These are phyloP conservation scores for Crenichthys baileyi DNA, from an alignment of 2,797 vertebrate species.

Conservation along the genomic window DNA sequence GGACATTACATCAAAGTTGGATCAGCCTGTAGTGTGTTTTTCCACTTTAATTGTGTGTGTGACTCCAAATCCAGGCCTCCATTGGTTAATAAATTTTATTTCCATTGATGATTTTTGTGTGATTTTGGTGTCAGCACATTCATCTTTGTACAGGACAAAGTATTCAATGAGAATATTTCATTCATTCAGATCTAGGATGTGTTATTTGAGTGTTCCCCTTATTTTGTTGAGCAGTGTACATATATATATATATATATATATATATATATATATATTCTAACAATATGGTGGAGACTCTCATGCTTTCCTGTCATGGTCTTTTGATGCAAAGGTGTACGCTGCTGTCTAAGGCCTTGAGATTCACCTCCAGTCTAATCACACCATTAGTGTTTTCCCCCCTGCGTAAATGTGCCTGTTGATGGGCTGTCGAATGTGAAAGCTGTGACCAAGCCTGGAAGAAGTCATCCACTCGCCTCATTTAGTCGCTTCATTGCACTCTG, in stretches of 20 bases:
- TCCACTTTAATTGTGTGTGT: too few species aligned
- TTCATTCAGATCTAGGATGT: too few species aligned
- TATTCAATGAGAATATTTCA: too few species aligned
- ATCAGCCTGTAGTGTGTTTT: too few species aligned
- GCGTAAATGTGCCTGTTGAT: conserved; percentile 78
- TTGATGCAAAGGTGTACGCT: conserved; percentile 57
- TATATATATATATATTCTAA: background rate
- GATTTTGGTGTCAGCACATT: too few species aligned
- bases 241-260: background rate
- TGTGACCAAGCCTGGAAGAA: conserved; percentile 70
- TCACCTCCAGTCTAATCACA: conserved; percentile 75
- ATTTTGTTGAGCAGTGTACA: too few species aligned
- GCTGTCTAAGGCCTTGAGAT: conserved; percentile 68
- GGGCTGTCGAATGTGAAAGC: conserved; percentile 77
- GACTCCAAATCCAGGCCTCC: too few species aligned
- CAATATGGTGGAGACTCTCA: conserved; percentile 22
- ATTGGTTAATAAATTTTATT: too few species aligned
- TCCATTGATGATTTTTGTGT: too few species aligned
- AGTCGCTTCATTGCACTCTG: conserved; percentile 77
- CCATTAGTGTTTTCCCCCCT: conserved; percentile 64
- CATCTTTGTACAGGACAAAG: too few species aligned
- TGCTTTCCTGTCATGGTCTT: conserved; percentile 4
- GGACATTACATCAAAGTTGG: too few species aligned
- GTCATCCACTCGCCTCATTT: conserved; percentile 73
- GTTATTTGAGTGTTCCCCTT: too few species aligned